Base-by-base conservation (phyloP, 1,140 invertebrate species). In the Mya arenaria region DNA sequence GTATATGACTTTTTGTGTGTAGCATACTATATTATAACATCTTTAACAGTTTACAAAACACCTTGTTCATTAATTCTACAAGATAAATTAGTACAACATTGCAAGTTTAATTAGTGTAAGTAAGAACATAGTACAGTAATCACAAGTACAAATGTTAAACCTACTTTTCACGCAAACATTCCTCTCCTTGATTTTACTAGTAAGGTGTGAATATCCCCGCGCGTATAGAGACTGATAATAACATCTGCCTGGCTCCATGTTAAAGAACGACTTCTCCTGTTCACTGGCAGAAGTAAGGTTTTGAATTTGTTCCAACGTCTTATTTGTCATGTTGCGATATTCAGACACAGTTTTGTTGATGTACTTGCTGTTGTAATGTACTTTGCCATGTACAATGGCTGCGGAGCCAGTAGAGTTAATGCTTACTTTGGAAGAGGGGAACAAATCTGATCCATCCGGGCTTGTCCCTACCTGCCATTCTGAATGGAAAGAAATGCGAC, bases 211-310 rank as follows among this genome's bases (percentile, higher is more conserved):
- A 32, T 52, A 55, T 8, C 74, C 62, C 3, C 63, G 28, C 4
- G 58, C 74, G 56, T 66, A 66, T 5, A 77, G 58, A 3, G 60
- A 65, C n/a, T 66, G 60, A 15, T 77, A 32, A 0, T 65, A 28
- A 55, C 74, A 77, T 13, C 74, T 37, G 1, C 74, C 74, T n/a
- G 74, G 74, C 55, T 77, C 74, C 39, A 77, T 66, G 28, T 65
- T 34, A 15, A 65, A 77, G 32, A 65, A 77, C 15, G 62, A 55
- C 44, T 77, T 77, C 48, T 44, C 74, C 25, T 48, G 28, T 15
- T 77, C 62, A 30, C 34, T 36, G 34, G 60, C 62, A 30, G 15
- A 25, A 4, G 60, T 65, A 13, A 77, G 5, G 15, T 55, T 62
- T 0, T 25, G 30, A 1, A 58, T 63, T 41, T 66, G 39, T 30